Evolutionary conservation across 2,888 invertebrate species (phyloP).

Genomic region (Endomychus coccineus): DNA sequence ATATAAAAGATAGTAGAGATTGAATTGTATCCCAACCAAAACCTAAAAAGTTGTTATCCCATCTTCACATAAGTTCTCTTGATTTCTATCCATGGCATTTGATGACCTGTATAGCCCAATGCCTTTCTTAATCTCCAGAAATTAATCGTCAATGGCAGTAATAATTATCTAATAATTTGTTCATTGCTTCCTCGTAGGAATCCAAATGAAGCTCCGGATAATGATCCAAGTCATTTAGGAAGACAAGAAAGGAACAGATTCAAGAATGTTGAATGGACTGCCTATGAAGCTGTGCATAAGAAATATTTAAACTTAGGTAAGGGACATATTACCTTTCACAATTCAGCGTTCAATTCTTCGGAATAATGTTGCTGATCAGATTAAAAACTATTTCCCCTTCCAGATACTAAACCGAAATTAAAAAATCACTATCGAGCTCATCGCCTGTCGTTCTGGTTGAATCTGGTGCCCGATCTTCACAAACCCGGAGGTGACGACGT

Average conservation of each 20-base stretch:
- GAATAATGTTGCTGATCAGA: neutral
- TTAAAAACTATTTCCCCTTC: slow-evolving; percentile 21
- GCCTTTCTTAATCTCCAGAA: too few relatives aligned
- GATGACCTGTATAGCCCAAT: too few relatives aligned
- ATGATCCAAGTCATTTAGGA: slow-evolving; percentile 56
- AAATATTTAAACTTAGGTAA: slow-evolving; percentile 83
- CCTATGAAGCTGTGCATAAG: slow-evolving; percentile 87
- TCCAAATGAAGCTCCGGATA: slow-evolving; percentile 79
- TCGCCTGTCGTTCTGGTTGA: slow-evolving; percentile 88
- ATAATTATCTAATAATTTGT: too few relatives aligned
- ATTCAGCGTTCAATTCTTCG: neutral
- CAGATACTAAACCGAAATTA: slow-evolving; percentile 83
- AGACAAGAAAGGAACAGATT: slow-evolving; percentile 71
- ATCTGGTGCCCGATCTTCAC: slow-evolving; percentile 86
- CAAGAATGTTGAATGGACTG: slow-evolving; percentile 88
- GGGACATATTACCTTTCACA: slow-evolving; percentile 24
- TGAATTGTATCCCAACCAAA: too few relatives aligned
- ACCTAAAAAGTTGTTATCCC: too few relatives aligned
- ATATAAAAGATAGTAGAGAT: too few relatives aligned
- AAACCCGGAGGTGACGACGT: slow-evolving; percentile 83
- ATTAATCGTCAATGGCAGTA: too few relatives aligned
- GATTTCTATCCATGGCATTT: too few relatives aligned
- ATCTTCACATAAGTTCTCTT: too few relatives aligned
- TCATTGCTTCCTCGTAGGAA: too few relatives aligned
- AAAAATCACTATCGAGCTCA: slow-evolving; percentile 93